Conservation (phyloP, 30 jellyfish, hydroid and myxozoan genomes). For the Mastigias papua region DNA sequence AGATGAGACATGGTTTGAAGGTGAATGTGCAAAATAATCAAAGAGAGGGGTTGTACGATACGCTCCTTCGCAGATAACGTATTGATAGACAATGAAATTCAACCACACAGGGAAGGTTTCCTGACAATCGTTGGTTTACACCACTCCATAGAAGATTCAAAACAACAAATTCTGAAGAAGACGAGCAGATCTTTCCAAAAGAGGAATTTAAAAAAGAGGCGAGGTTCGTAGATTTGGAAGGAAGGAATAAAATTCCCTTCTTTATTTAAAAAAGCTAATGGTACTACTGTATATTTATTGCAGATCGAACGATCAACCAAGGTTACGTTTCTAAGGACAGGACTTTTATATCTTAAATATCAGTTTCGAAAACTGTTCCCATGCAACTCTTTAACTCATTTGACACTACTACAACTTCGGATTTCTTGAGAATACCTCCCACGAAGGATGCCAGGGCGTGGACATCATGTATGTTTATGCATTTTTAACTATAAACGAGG, state of each 20-base stretch:
- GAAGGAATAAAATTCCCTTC: background rate
- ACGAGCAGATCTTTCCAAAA: background rate
- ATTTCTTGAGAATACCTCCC: too few species aligned
- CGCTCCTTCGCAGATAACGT: background rate
- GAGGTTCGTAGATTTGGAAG: conserved; percentile 15
- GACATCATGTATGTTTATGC: too few species aligned
- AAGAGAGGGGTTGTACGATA: background rate
- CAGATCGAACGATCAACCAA: too few species aligned
- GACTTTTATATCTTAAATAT: too few species aligned
- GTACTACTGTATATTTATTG: too few species aligned
- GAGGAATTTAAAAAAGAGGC: conserved; percentile 10
- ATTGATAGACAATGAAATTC: conserved; percentile 10
- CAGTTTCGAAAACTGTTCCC: too few species aligned
- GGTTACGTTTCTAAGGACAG: too few species aligned
- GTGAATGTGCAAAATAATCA: background rate
- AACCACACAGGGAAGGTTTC: conserved; percentile 81
- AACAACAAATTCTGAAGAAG: conserved; percentile 10
- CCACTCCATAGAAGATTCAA: conserved; percentile 80
- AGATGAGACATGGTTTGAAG: background rate
- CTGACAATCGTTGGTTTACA: conserved; percentile 92
- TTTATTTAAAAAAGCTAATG: too few species aligned
- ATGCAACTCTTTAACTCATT: too few species aligned
- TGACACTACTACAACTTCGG: too few species aligned
- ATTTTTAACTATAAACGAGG: too few species aligned
- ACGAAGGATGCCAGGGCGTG: too few species aligned